phyloP scores from a whole-genome alignment of 2,797 vertebrate species.

The Euphonia xanthogaster region DNA sequence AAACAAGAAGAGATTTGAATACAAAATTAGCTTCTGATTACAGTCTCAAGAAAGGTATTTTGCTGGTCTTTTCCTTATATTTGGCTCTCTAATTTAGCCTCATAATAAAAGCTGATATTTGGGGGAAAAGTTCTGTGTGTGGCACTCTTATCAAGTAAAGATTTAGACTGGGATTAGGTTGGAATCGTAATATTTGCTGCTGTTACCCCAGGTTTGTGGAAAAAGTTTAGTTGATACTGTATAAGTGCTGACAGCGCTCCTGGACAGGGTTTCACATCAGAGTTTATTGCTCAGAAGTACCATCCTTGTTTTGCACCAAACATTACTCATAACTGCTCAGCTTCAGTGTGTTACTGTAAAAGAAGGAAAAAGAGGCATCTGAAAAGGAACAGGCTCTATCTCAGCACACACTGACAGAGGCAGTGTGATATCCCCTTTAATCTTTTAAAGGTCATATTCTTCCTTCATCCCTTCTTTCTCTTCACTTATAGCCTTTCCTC shows the following conservation, averaged over 20 bases:
- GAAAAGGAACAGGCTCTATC: not conserved
- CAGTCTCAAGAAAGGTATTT: not conserved
- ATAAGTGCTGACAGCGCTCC: not conserved
- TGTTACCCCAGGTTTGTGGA: not conserved
- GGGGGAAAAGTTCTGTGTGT: not conserved
- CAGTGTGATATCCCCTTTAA: not conserved
- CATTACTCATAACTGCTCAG: not conserved
- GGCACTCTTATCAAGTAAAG: not conserved
- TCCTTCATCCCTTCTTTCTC: not conserved
- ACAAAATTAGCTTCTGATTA: not conserved
- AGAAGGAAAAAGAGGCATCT: not conserved
- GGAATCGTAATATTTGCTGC: not conserved
- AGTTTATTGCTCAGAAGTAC: constrained; percentile 30
- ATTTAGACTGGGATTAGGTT: not conserved
- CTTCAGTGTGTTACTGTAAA: not conserved
- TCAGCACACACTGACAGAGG: not conserved
- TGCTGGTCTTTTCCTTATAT: not conserved
- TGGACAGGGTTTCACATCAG: not conserved
- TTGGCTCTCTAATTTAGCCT: not conserved
- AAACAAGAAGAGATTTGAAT: not conserved
- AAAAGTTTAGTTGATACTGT: not conserved
- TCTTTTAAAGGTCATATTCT: not conserved
- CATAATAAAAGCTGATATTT: not conserved
- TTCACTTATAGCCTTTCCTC: not conserved
- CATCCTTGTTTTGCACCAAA: not conserved